These are phyloP conservation scores for Tympanoctomys barrerae DNA, from an alignment of 2,797 vertebrate species.

Conservation along the genomic window DNA sequence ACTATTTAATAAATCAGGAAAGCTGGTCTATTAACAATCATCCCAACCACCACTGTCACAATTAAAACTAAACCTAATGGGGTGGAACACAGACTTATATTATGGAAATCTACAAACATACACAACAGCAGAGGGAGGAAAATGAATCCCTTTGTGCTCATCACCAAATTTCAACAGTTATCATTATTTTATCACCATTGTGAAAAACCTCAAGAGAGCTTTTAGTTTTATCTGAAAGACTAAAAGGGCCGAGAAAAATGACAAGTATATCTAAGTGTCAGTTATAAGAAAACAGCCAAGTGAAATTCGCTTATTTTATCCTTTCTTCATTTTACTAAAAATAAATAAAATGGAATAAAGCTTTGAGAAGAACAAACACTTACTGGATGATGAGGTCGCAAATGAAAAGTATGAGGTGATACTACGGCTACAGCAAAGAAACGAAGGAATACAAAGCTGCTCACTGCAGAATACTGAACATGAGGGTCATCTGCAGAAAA, in stretches of 20 bases:
- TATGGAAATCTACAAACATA: slow-evolving; percentile 18
- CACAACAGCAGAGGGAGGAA: neutral
- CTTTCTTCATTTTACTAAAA: slow-evolving; percentile 71
- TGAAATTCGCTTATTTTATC: slow-evolving; percentile 46
- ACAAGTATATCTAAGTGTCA: slow-evolving; percentile 33
- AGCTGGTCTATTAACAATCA: neutral
- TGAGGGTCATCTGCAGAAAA: slow-evolving; percentile 95
- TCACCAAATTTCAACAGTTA: slow-evolving; percentile 14
- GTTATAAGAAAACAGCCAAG: slow-evolving; percentile 36
- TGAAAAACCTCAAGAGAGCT: neutral
- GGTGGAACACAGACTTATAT: neutral
- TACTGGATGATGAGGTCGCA: slow-evolving; percentile 98
- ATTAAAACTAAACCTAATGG: neutral
- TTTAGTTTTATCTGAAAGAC: slow-evolving; percentile 47
- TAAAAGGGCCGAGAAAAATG: slow-evolving; percentile 49
- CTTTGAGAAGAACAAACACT: slow-evolving; percentile 89
- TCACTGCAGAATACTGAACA: slow-evolving; percentile 99
- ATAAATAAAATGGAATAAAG: slow-evolving; percentile 85
- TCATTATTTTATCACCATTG: neutral
- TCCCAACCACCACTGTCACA: neutral
- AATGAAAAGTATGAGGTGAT: slow-evolving; percentile 98
- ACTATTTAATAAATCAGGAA: neutral
- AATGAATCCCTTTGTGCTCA: neutral
- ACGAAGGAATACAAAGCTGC: slow-evolving; percentile 99
- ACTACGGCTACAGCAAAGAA: slow-evolving; percentile 99